Base-by-base conservation (phyloP, 2,888 invertebrate genomes). In the Habroteleia sp. region DNA sequence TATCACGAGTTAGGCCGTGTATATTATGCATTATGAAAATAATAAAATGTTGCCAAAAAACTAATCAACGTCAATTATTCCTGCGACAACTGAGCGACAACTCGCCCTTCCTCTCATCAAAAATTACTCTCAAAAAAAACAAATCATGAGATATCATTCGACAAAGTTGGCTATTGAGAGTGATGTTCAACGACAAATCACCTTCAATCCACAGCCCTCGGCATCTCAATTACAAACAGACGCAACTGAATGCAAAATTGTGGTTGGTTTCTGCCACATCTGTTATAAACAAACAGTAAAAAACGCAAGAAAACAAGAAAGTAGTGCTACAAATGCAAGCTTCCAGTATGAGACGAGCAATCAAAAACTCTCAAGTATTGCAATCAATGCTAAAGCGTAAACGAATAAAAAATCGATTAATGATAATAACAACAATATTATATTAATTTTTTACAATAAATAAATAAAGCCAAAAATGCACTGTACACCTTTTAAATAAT, bases 101-200 rank as follows among this genome's bases (percentile, higher is more conserved):
- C 20, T 20, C 4, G 20, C 20, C 4, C 20, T 20, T 3, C n/a
- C n/a, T n/a, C n/a, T n/a, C n/a, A n/a, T n/a, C 20, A 4, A 20
- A 20, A 20, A 41, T 31, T 35, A 44, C 7, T 13, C 2, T 27
- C n/a, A 20, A n/a, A 44, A 58, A 7, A 10, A 33, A 25, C 31
- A 44, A 33, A 16, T 44, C 1, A 44, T 33, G 41, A 29, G 58
- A 33, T 13, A 44, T 13, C 8, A 41, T 7, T 1, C 33, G 16
- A 56, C 56, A 8, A 66, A 68, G 29, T n/a, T 74, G 7, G 74
- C 74, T n/a, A 58, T 77, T 44, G 46, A 77, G n/a, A 63, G 66
- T 25, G 23, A 65, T 1, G 3, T 74, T 31, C 39, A 33, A 14
- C 11, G 16, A 16, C 27, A 8, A n/a, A 37, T 16, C 2, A 1